Conservation (phyloP, 2,888 invertebrate species). For the Lithophane leautieri region DNA sequence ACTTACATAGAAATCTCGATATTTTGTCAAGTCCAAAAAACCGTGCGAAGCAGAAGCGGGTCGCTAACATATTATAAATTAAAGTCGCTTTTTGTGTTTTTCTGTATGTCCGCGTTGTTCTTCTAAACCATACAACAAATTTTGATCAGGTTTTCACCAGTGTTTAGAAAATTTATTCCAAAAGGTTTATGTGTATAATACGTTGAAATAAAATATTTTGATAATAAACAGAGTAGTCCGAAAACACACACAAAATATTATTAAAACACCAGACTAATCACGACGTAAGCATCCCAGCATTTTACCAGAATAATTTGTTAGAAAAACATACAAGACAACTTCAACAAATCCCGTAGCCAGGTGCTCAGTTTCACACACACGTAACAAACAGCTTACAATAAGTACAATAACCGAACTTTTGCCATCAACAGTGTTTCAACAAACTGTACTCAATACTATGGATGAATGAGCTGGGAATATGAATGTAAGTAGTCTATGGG, state of each 20-base stretch:
- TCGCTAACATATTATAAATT: no score
- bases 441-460: conserved; percentile 36
- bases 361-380: conserved; percentile 69
- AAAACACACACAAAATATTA: conserved; percentile 5
- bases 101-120: no score
- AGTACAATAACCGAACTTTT: conserved; percentile 66
- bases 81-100: no score
- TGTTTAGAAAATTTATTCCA: no score
- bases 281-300: conserved; percentile 28
- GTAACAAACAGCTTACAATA: conserved; percentile 63
- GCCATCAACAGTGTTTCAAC: conserved; percentile 62
- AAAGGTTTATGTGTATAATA: no score
- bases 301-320: conserved; percentile 48
- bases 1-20: no score
- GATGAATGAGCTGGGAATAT: conserved; percentile 54
- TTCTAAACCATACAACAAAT: no score
- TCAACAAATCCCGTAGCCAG: conserved; percentile 59
- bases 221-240: background rate
- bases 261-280: conserved; percentile 30
- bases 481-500: conserved; percentile 38
- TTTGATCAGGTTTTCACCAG: no score
- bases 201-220: no score
- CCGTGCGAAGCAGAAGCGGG: no score
- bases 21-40: no score
- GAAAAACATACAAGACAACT: conserved; percentile 44